Evolutionary conservation across 2,888 invertebrate genomes (phyloP).

Genomic region (Metallyticus violacea): DNA sequence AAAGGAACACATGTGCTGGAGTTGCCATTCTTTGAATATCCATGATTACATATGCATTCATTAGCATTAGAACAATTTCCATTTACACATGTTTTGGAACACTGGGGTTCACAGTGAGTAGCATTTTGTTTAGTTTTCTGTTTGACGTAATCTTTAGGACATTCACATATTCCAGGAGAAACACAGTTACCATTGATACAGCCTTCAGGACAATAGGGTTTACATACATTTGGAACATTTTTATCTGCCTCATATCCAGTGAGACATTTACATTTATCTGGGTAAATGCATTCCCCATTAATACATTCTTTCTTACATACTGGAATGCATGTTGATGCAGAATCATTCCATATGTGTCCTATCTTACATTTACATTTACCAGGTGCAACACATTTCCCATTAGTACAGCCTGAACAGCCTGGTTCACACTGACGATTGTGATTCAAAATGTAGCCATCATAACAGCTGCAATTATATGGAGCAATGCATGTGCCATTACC

Average conservation of each 20-base stretch:
- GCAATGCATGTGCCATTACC: neutral
- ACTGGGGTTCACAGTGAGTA: neutral
- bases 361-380: constrained; percentile 36
- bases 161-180: neutral
- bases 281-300: neutral
- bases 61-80: constrained; percentile 48
- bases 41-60: constrained; percentile 49
- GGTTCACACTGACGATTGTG: neutral
- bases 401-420: constrained; percentile 28
- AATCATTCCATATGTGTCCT: constrained; percentile 35
- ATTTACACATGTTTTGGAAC: constrained; percentile 29
- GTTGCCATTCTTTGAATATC: constrained; percentile 36
- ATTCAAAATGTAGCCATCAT: neutral
- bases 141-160: neutral
- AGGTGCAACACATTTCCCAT: constrained; percentile 42
- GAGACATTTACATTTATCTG: constrained; percentile 8
- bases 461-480: constrained; percentile 38
- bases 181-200: constrained; percentile 44
- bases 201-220: constrained; percentile 54
- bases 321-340: neutral
- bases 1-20: neutral
- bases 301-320: neutral
- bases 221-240: constrained; percentile 46
- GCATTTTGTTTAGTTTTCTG: neutral
- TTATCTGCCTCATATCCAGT: neutral